Conservation (phyloP, 2,113 vertebrate species). For the Clinocottus analis region DNA sequence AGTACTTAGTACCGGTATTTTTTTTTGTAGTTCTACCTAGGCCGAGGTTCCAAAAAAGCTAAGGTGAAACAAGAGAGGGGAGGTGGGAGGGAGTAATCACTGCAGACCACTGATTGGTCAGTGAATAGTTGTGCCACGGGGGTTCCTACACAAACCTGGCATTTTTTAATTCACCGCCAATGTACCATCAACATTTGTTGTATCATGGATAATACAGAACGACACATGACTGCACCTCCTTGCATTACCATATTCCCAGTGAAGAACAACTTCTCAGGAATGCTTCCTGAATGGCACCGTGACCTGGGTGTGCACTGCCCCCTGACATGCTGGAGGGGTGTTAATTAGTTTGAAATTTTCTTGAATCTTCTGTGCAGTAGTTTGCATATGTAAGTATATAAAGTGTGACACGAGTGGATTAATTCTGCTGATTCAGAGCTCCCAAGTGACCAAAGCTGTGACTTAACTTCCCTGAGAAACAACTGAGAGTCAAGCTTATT, state of each 20-base stretch:
- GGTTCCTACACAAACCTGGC: neutral
- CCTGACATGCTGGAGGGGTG: conserved; percentile 37
- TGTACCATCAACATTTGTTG: neutral
- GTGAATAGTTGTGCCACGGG: too few species aligned
- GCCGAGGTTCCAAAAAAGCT: neutral
- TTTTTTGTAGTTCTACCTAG: neutral
- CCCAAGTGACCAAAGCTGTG: conserved; percentile 24
- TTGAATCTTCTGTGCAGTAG: conserved; percentile 25
- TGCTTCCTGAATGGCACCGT: conserved; percentile 34
- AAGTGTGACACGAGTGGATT: conserved; percentile 4
- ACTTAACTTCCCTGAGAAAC: conserved; percentile 45
- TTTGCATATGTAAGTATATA: conserved; percentile 22
- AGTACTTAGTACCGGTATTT: neutral
- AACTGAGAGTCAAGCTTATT: conserved; percentile 13
- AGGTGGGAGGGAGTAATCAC: too few species aligned
- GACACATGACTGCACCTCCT: conserved; percentile 10
- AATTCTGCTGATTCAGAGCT: conserved; percentile 60
- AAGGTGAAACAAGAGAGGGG: neutral
- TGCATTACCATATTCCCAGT: neutral
- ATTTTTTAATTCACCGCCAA: neutral
- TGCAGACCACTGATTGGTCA: too few species aligned
- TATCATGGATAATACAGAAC: neutral
- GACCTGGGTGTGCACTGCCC: conserved; percentile 45
- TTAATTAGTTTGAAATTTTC: conserved; percentile 65
- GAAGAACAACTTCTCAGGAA: conserved; percentile 9